phyloP scores from a whole-genome alignment of 2,113 vertebrate species.

The Acinonyx jubatus region DNA sequence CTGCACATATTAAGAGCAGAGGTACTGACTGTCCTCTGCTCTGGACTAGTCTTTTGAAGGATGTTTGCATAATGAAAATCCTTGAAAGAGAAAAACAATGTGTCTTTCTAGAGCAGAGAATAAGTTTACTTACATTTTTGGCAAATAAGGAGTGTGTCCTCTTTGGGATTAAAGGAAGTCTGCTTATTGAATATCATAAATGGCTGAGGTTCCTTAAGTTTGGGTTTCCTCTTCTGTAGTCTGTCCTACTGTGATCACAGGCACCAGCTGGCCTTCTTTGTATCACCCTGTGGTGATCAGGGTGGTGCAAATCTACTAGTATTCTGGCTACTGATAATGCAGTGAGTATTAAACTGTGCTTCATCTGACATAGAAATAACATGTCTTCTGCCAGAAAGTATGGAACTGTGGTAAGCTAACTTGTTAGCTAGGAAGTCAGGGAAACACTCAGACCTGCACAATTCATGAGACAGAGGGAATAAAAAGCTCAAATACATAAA shows the following conservation, averaged over 20 bases:
- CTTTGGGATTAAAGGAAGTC: not conserved
- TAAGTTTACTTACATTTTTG: not conserved
- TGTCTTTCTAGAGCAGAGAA: not conserved
- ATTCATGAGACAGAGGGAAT: not conserved
- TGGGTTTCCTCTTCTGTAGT: not conserved
- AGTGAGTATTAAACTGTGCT: not conserved
- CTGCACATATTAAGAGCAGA: not conserved
- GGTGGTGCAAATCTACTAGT: rapidly evolving
- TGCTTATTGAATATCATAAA: not conserved
- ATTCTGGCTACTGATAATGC: not conserved
- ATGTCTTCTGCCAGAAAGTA: not conserved
- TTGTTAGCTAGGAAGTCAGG: not conserved
- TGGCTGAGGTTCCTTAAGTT: not conserved
- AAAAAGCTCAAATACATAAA: not conserved
- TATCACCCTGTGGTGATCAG: too few relatives aligned
- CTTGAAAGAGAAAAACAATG: not conserved
- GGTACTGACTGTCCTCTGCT: too few relatives aligned
- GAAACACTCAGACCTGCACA: not conserved
- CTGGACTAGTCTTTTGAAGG: not conserved
- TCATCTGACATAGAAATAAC: not conserved
- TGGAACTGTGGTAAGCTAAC: not conserved
- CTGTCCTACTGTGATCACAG: not conserved
- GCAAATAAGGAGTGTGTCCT: not conserved
- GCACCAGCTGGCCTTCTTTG: not conserved
- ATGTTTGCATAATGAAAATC: not conserved